Conservation (phyloP, 2,113 vertebrate genomes). For the Vicugna pacos region DNA sequence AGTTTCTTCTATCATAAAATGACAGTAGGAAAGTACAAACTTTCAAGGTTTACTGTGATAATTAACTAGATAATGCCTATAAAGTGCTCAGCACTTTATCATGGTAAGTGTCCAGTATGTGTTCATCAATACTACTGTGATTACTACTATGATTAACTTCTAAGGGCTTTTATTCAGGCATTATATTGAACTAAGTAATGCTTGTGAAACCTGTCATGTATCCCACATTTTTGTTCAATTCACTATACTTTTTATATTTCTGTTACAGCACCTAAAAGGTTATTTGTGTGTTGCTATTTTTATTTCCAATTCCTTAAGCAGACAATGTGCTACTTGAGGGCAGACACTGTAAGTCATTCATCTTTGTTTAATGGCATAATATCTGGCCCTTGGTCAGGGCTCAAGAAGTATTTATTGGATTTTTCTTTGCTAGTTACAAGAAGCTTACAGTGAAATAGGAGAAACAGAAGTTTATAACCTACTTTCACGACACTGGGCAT, state of each 20-base stretch:
- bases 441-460: not conserved
- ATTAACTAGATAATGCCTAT: conserved; percentile 4
- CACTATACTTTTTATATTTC: not conserved
- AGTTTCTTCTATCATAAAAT: not conserved
- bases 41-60: not conserved
- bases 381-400: not conserved
- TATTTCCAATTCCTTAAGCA: not conserved
- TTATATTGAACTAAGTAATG: not conserved
- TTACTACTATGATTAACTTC: not conserved
- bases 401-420: not conserved
- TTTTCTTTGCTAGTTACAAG: not conserved
- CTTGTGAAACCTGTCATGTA: not conserved
- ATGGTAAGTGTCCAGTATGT: not conserved
- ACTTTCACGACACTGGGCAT: not conserved
- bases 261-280: not conserved
- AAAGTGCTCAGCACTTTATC: not conserved
- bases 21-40: not conserved
- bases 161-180: not conserved
- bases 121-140: not conserved
- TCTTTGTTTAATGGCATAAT: not conserved
- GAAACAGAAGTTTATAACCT: not conserved
- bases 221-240: not conserved
- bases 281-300: not conserved
- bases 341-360: not conserved
- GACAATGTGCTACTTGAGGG: not conserved